Conservation (phyloP, 2,888 invertebrate genomes). For the Phyllotreta cruciferae region DNA sequence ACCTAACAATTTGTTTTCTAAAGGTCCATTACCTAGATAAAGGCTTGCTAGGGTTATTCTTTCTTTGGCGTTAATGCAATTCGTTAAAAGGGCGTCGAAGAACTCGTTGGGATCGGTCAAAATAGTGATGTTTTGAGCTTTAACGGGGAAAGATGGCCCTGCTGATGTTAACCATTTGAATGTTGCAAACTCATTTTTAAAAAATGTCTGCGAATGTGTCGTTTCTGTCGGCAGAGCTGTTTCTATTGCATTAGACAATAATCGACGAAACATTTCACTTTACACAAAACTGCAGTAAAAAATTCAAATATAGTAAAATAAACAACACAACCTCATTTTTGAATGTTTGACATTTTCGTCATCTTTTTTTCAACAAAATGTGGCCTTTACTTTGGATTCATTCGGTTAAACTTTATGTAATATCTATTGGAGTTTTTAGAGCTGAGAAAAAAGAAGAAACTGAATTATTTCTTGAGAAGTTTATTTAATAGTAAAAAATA, state of each 20-base stretch:
- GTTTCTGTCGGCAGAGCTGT: constrained; percentile 49
- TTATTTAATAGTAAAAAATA: too few relatives aligned
- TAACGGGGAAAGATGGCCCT: constrained; percentile 75
- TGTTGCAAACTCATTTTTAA: constrained; percentile 50
- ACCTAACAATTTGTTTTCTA: constrained; percentile 82
- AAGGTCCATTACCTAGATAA: constrained; percentile 87
- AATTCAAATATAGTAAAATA: too few relatives aligned
- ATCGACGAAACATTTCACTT: constrained; percentile 53
- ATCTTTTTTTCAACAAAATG: too few relatives aligned
- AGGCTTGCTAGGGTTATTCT: constrained; percentile 88
- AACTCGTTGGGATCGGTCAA: constrained; percentile 80
- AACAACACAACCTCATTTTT: too few relatives aligned
- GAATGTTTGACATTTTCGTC: too few relatives aligned
- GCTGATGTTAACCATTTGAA: constrained; percentile 67
- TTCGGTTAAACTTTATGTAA: too few relatives aligned
- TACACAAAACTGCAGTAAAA: too few relatives aligned
- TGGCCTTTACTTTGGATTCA: too few relatives aligned
- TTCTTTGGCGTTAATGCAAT: constrained; percentile 69
- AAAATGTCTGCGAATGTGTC: constrained; percentile 52
- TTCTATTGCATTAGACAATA: constrained; percentile 54
- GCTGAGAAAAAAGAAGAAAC: too few relatives aligned
- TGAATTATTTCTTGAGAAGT: too few relatives aligned
- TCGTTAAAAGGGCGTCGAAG: constrained; percentile 74
- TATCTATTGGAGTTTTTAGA: too few relatives aligned
- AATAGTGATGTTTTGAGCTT: constrained; percentile 72